These are phyloP conservation scores for Neoascia interrupta DNA, from an alignment of 2,888 invertebrate species.

Conservation along the genomic window DNA sequence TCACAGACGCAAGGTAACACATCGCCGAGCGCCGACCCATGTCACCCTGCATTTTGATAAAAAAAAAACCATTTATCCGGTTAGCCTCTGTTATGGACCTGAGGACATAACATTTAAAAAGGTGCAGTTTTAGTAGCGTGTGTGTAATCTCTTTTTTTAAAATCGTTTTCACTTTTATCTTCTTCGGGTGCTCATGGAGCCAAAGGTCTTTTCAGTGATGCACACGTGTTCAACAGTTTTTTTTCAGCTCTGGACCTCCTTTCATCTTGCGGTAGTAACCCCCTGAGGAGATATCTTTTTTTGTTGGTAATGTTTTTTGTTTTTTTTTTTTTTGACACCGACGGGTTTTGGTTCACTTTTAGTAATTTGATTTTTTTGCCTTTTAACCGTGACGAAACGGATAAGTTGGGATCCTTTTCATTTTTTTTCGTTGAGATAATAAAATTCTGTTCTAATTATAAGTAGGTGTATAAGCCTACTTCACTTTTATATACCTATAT, in stretches of 20 bases:
- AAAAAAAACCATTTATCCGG: conserved; percentile 61
- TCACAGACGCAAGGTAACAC: no score
- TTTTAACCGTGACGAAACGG: conserved; percentile 58
- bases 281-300: conserved; percentile 50
- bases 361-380: conserved; percentile 55
- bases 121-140: background rate
- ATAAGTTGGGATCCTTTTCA: conserved; percentile 24
- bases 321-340: conserved; percentile 50
- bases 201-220: conserved; percentile 52
- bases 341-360: conserved; percentile 35
- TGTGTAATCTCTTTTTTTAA: background rate
- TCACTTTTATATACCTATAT: no score
- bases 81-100: conserved; percentile 60
- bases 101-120: conserved; percentile 18
- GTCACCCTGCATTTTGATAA: conserved; percentile 18
- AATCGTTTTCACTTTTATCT: conserved; percentile 14
- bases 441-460: conserved; percentile 57
- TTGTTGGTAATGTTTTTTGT: conserved; percentile 30
- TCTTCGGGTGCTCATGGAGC: conserved; percentile 42
- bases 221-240: conserved; percentile 64
- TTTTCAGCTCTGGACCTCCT: conserved; percentile 14
- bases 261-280: conserved; percentile 48
- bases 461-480: no score
- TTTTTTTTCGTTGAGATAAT: conserved; percentile 17
- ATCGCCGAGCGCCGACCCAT: no score